A percentile compares a stretch with the other conserved stretches of the same genome.
Conservation (phyloP, 2,797 vertebrate species). For the Anas flavirostris region DNA sequence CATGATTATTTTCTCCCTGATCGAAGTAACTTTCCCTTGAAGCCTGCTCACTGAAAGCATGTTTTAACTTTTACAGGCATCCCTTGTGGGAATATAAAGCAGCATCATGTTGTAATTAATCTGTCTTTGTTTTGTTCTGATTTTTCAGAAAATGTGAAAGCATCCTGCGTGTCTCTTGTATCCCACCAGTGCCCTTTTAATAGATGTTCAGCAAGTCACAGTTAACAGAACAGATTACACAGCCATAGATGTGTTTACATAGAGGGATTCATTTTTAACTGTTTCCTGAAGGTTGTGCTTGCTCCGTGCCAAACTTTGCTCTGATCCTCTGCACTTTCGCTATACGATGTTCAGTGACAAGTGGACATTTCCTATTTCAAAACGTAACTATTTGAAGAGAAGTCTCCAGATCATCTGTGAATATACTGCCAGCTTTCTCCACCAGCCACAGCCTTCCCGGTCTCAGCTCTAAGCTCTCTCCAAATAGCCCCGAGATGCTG, state of each 20-base stretch:
- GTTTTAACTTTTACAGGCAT: slow-evolving; percentile 47
- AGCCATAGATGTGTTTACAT: background rate
- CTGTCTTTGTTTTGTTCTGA: background rate
- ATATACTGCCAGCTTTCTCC: background rate
- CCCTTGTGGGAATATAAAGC: background rate
- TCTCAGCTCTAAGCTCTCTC: background rate
- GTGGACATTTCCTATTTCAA: background rate
- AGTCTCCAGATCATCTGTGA: background rate
- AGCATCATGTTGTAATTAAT: slow-evolving; percentile 21
- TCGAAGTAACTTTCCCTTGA: slow-evolving; percentile 20
- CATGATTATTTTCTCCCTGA: slow-evolving; percentile 1
- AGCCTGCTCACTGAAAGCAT: slow-evolving; percentile 2
- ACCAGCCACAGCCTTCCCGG: background rate
- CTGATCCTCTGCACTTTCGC: background rate
- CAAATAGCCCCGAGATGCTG: background rate
- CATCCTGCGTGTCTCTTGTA: background rate
- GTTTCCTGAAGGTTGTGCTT: background rate
- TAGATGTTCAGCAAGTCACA: background rate
- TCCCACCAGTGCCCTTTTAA: background rate
- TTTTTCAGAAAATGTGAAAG: slow-evolving; percentile 24
- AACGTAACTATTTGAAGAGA: background rate
- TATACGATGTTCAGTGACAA: background rate
- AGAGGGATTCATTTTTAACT: background rate
- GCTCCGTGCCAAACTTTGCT: background rate
- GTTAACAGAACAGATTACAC: background rate